phyloP scores from a whole-genome alignment of 1,140 invertebrate genomes.

The Triops longicaudatus region DNA sequence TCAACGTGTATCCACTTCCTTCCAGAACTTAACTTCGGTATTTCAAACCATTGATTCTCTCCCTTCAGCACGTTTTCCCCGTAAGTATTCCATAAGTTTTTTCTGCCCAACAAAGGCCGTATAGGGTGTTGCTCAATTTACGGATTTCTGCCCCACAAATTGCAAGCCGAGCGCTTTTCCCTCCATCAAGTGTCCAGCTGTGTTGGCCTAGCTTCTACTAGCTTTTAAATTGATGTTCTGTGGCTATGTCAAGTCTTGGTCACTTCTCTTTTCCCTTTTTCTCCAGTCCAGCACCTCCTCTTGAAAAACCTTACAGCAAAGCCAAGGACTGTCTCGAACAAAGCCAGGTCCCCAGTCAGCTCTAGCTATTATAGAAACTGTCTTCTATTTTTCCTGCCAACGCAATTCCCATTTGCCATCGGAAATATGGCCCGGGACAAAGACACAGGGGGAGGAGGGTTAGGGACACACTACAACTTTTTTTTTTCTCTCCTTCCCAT shows the following conservation, averaged over 20 bases:
- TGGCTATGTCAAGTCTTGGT: background rate
- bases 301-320: background rate
- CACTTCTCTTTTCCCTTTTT: background rate
- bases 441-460: background rate
- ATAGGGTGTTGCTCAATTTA: background rate
- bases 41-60: too few species aligned
- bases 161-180: background rate
- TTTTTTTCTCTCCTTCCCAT: background rate
- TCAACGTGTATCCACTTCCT: too few species aligned
- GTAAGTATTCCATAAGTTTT: too few species aligned
- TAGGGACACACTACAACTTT: background rate
- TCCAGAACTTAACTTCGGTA: too few species aligned
- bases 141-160: background rate
- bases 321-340: background rate
- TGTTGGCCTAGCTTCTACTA: background rate
- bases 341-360: constrained; percentile 10
- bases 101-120: background rate
- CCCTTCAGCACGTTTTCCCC: too few species aligned
- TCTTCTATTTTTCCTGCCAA: constrained; percentile 15
- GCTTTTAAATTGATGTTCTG: background rate
- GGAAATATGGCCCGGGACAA: background rate
- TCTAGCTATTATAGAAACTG: constrained; percentile 3
- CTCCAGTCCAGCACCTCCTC: background rate
- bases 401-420: constrained; percentile 14
- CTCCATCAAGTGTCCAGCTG: background rate